These are phyloP conservation scores for Ctenochaetus hawaiiensis DNA, from an alignment of 2,797 vertebrate species.

Conservation along the genomic window DNA sequence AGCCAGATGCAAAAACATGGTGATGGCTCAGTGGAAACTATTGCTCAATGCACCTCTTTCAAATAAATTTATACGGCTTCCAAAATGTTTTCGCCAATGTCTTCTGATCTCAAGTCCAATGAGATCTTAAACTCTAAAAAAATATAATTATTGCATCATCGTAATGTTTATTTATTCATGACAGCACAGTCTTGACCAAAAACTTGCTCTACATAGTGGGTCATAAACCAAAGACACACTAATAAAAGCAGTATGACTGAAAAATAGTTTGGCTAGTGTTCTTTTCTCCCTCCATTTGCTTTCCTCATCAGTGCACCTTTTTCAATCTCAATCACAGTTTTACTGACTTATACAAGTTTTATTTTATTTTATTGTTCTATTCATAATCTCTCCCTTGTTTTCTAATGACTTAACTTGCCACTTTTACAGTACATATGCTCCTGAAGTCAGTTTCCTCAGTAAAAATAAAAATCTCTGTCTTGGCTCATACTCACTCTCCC, in stretches of 20 bases:
- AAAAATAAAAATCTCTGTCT: conserved; percentile 24
- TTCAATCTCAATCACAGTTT: conserved; percentile 43
- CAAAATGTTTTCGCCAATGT: conserved; percentile 32
- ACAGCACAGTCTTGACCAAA: conserved; percentile 31
- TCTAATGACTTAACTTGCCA: not conserved
- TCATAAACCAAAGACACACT: conserved; percentile 36
- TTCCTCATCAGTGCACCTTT: conserved; percentile 38
- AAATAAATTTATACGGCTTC: conserved; percentile 49
- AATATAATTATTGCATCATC: conserved; percentile 47
- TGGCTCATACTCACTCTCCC: not conserved
- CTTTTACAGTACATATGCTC: conserved; percentile 27
- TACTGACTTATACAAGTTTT: not conserved
- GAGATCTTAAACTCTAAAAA: conserved; percentile 32
- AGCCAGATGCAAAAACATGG: conserved; percentile 38
- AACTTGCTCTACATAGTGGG: conserved; percentile 48
- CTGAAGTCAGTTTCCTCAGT: conserved; percentile 36
- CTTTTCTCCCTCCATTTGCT: conserved; percentile 9
- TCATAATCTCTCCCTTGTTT: conserved; percentile 5
- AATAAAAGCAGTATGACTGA: conserved; percentile 12
- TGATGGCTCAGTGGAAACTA: conserved; percentile 53
- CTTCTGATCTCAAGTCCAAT: conserved; percentile 40
- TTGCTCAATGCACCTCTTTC: conserved; percentile 45
- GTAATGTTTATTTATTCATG: conserved; percentile 55
- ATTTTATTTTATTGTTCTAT: not conserved
- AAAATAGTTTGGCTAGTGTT: conserved; percentile 9